A percentile compares a stretch with the other conserved stretches of the same genome.
These are phyloP conservation scores for Microctonus brassicae DNA, from an alignment of 2,888 invertebrate species.

Conservation along the genomic window DNA sequence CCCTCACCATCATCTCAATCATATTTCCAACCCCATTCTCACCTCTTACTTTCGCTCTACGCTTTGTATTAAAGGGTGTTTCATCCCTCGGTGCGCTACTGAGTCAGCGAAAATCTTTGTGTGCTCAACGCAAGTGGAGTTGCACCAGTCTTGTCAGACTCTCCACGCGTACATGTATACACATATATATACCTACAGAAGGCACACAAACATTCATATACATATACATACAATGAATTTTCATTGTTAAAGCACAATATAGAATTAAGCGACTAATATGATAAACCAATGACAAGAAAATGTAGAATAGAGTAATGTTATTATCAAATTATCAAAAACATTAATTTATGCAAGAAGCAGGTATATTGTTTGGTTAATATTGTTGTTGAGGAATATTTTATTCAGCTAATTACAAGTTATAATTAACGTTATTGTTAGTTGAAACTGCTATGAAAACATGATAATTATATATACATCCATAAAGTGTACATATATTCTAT, in stretches of 20 bases:
- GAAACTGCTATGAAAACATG: neutral
- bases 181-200: neutral
- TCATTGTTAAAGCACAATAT: conserved; percentile 17
- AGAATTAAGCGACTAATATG: conserved; percentile 24
- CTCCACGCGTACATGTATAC: neutral
- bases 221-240: neutral
- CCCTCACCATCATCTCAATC: neutral
- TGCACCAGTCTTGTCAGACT: conserved; percentile 42
- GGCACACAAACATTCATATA: neutral
- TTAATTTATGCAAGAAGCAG: neutral
- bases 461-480: neutral
- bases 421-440: neutral
- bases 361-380: neutral
- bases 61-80: conserved; percentile 63
- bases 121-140: conserved; percentile 42
- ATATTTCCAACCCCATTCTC: neutral
- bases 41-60: conserved; percentile 44
- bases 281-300: conserved; percentile 8
- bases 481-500: neutral
- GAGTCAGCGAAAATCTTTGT: conserved; percentile 33
- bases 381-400: neutral
- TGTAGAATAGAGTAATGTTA: neutral
- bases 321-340: neutral
- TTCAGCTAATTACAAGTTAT: neutral
- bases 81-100: conserved; percentile 44